Evolutionary conservation across 2,113 vertebrate species (phyloP).

Genomic region (Chamaetylas fuelleborni): DNA sequence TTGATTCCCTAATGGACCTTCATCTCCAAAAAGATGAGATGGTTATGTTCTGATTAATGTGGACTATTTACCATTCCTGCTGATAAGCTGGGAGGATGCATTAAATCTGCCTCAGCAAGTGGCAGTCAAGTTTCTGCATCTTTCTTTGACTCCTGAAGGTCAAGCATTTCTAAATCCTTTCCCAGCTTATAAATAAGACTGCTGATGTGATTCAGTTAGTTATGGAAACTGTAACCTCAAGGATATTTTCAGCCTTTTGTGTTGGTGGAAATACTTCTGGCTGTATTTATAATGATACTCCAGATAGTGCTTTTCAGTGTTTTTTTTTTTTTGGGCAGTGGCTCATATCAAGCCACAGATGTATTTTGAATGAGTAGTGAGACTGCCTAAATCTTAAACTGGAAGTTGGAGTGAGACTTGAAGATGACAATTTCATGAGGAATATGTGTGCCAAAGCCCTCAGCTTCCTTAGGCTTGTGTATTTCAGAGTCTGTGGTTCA

Average conservation of each 20-base stretch:
- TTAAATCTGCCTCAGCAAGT: conserved; percentile 49
- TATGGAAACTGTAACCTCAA: conserved; percentile 42
- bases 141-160: conserved; percentile 55
- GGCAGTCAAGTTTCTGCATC: conserved; percentile 41
- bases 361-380: neutral
- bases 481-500: neutral
- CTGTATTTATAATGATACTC: neutral
- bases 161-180: conserved; percentile 56
- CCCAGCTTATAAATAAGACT: conserved; percentile 47
- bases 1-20: neutral
- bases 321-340: neutral
- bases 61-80: conserved; percentile 54
- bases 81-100: conserved; percentile 47
- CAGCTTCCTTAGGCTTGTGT: neutral
- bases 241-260: conserved; percentile 25
- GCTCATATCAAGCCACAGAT: neutral
- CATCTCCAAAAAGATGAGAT: conserved; percentile 1
- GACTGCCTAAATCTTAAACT: neutral
- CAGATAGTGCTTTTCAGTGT: neutral
- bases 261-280: neutral
- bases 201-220: conserved; percentile 42
- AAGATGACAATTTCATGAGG: neutral
- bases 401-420: neutral
- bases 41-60: conserved; percentile 39
- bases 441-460: neutral